Evolutionary conservation across 1,140 invertebrate species (phyloP), one percentile per base, ranked within the genome.

Genomic region (Drosophila pandora): DNA sequence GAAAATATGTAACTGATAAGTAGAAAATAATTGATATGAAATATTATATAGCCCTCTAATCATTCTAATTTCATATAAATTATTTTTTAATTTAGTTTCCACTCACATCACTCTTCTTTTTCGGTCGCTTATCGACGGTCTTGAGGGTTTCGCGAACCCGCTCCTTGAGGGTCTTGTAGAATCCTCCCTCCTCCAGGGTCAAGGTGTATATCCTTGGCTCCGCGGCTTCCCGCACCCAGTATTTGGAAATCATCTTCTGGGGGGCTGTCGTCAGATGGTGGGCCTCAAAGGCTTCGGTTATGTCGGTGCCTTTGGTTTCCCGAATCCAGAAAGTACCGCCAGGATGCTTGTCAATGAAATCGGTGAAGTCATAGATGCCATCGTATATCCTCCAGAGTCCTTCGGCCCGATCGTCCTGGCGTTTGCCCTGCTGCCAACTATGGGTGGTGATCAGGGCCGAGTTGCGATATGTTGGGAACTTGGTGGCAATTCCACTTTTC

Each of bases 211-310:
- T 94, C 67, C 95, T 92, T 2, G 93, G 92, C 2, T 77, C 76
- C 0, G 61, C 82, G 0, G 95, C 94, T 21, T 94, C 91, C 6
- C 92, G 89, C 0, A 95, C 92, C 64, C 92, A 94, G 76, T 93
- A 95, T 68, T 94, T 95, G 2, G 91, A 85, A 1, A 96, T 89
- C 30, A 95, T 74, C 25, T 90, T 92, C 54, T 93, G 90, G 0
- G 95, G 92, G 0, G 56, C 34, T 0, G 91, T 72, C 2, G 91
- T 91, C 21, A 94, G 74, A 76, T 95, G 95, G 90, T 94, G 94
- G 1, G 79, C 72, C 92, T 96, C 94, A 63, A 96, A 96, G 8
- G 93, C 92, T 91, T 96, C 95, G 1, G 95, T 96, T 2, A 96
- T 95, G 74, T 96, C 95, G 0, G 94, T 95, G 0, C 95, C 95